Conservation (phyloP, 2,888 invertebrate species). For the Lymantria dispar region DNA sequence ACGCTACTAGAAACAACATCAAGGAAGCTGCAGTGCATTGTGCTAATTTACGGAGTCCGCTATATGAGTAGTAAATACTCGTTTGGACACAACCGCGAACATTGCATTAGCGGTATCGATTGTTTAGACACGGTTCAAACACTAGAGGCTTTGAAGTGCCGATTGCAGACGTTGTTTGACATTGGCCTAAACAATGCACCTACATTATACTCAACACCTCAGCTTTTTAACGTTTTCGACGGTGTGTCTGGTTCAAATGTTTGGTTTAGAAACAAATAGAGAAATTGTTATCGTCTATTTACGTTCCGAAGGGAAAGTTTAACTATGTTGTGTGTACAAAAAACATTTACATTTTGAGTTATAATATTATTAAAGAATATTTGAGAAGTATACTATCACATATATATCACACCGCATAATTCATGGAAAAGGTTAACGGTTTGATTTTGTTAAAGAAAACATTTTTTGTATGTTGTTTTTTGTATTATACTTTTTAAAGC, state of each 20-base stretch:
- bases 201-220: constrained; percentile 65
- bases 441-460: constrained; percentile 13
- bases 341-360: constrained; percentile 26
- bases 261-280: constrained; percentile 55
- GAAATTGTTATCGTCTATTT: constrained; percentile 52
- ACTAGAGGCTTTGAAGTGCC: constrained; percentile 60
- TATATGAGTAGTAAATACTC: constrained; percentile 28
- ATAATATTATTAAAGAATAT: constrained; percentile 18
- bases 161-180: constrained; percentile 64
- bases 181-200: constrained; percentile 64
- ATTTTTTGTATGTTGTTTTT: constrained; percentile 3
- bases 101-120: constrained; percentile 65
- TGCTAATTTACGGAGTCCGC: constrained; percentile 24
- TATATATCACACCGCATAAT: not conserved
- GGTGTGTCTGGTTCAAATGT: constrained; percentile 50
- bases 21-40: constrained; percentile 24
- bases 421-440: constrained; percentile 3
- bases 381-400: constrained; percentile 3
- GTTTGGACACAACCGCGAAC: constrained; percentile 43
- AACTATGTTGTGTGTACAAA: constrained; percentile 25
- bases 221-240: constrained; percentile 65
- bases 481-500: not conserved
- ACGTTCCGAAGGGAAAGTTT: constrained; percentile 41
- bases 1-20: not conserved
- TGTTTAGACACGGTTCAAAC: constrained; percentile 52